phyloP scores from a whole-genome alignment of 2,113 vertebrate species.

The Acanthisitta chloris region DNA sequence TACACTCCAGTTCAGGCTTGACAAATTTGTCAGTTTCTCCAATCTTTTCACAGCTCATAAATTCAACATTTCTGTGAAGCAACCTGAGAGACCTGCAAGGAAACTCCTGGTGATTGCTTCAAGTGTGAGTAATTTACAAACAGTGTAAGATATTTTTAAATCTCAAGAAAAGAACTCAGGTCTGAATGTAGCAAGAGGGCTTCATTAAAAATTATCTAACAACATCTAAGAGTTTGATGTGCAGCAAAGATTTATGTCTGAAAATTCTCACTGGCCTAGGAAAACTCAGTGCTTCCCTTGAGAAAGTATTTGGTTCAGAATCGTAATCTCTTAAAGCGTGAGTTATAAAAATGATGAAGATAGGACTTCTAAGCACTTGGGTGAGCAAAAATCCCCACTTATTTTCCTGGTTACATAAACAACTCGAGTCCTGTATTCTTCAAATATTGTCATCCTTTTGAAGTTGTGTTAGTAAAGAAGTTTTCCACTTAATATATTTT shows the following conservation, averaged over 20 bases:
- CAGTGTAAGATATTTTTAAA: not conserved
- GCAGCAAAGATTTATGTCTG: not conserved
- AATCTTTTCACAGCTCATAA: conserved; percentile 43
- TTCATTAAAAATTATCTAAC: not conserved
- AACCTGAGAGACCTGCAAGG: not conserved
- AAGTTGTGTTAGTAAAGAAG: not conserved
- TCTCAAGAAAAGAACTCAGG: not conserved
- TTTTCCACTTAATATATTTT: not conserved
- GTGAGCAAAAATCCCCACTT: rapidly evolving
- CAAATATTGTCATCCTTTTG: not conserved
- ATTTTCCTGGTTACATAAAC: not conserved
- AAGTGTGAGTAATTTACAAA: conserved; percentile 19
- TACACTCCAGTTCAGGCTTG: conserved; percentile 45
- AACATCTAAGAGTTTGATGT: not conserved
- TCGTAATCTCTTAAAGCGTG: not conserved
- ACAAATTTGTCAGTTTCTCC: conserved; percentile 53
- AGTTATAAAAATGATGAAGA: not conserved
- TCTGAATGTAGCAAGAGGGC: not conserved
- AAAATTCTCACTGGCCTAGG: not conserved
- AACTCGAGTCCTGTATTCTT: not conserved
- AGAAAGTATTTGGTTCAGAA: not conserved
- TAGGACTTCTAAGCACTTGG: not conserved
- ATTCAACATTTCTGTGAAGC: conserved; percentile 20
- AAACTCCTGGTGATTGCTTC: not conserved
- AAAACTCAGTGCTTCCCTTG: not conserved